A percentile compares a stretch with the other conserved stretches of the same genome.
phyloP scores from a whole-genome alignment of 2,113 vertebrate species.

The Cebus imitator region DNA sequence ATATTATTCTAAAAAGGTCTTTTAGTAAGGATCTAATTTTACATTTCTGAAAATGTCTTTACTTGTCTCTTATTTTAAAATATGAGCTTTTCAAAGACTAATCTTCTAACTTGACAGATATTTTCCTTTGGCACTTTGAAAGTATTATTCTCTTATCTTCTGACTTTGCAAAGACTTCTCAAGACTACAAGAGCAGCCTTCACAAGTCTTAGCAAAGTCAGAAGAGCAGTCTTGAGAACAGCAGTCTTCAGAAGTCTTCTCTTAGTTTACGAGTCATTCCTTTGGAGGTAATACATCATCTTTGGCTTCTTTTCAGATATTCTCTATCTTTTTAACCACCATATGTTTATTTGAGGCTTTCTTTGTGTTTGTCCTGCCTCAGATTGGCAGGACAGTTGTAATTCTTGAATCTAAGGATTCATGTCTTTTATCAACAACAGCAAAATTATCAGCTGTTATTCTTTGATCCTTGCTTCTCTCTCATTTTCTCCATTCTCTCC shows the following conservation, averaged over 20 bases:
- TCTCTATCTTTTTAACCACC: not conserved
- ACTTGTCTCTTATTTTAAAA: not conserved
- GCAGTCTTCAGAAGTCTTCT: not conserved
- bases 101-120: not conserved
- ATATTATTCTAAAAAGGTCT: not conserved
- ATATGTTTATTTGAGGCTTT: not conserved
- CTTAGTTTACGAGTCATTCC: not conserved
- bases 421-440: not conserved
- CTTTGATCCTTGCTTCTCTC: not conserved
- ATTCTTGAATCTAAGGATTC: not conserved
- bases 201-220: not conserved
- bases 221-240: not conserved
- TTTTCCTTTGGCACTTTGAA: not conserved
- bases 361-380: not conserved
- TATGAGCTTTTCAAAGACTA: not conserved
- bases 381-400: not conserved
- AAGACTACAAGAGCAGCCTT: not conserved
- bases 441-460: not conserved
- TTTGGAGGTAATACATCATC: not conserved
- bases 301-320: not conserved
- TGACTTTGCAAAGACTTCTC: not conserved
- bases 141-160: not conserved
- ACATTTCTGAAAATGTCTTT: not conserved
- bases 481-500: constrained; percentile 21
- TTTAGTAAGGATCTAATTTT: not conserved